Evolutionary conservation across 2,797 vertebrate genomes (phyloP).

Genomic region (Helicolenus hilgendorfi): DNA sequence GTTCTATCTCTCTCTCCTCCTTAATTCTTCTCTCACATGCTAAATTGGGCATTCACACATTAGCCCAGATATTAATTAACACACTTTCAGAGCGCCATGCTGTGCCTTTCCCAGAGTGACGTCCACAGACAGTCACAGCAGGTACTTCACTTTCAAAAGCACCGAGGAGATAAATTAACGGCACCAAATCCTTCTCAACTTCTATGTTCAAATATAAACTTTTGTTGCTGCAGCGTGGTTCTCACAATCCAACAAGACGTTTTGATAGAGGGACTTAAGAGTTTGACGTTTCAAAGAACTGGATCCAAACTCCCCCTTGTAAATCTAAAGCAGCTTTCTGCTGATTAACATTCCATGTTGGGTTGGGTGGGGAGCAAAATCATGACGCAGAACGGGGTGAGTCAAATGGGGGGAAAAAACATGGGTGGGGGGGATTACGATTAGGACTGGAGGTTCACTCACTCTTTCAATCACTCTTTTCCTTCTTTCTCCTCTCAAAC

Average conservation of each 20-base stretch:
- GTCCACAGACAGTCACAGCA: background rate
- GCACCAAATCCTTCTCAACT: background rate
- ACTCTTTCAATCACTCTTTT: constrained; percentile 36
- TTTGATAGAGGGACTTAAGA: constrained; percentile 61
- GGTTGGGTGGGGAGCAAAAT: constrained; percentile 48
- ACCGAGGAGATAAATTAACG: background rate
- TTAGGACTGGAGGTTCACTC: constrained; percentile 41
- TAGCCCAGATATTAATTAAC: constrained; percentile 15
- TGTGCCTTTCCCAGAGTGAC: background rate
- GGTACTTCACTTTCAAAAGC: constrained; percentile 6
- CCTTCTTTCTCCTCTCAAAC: constrained; percentile 9
- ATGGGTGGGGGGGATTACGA: constrained; percentile 35
- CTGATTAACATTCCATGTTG: constrained; percentile 83
- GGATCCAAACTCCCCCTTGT: constrained; percentile 75
- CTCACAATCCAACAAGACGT: constrained; percentile 50
- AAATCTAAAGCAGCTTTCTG: constrained; percentile 86
- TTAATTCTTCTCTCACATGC: background rate
- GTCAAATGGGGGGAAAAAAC: constrained; percentile 49
- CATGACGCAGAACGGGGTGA: constrained; percentile 63
- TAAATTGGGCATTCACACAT: constrained; percentile 29
- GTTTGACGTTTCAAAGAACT: constrained; percentile 75
- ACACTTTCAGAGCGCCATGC: background rate
- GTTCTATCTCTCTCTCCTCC: background rate
- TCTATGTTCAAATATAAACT: constrained; percentile 4
- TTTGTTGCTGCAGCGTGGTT: constrained; percentile 41